These are phyloP conservation scores for Onychostoma macrolepis DNA, from an alignment of 2,113 vertebrate species.

Conservation along the genomic window DNA sequence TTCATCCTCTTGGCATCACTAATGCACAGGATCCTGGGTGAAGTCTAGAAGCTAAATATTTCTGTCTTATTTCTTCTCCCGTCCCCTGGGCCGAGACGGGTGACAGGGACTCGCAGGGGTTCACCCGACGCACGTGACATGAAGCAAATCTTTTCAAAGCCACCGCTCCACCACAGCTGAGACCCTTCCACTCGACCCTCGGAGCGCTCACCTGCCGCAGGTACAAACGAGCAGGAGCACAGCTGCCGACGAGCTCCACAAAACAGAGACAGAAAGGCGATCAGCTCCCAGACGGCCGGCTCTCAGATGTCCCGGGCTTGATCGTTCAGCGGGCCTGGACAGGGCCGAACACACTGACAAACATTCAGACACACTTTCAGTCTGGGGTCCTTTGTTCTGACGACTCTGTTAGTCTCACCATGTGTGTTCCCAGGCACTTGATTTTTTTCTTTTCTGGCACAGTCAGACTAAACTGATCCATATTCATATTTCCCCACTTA, in stretches of 20 bases:
- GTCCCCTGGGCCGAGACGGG: slow-evolving; percentile 7
- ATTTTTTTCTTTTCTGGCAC: too few species aligned
- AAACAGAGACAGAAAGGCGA: too few species aligned
- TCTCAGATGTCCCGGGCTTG: background rate
- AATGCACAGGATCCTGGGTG: background rate
- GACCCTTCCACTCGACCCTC: background rate
- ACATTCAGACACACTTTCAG: too few species aligned
- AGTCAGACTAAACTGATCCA: too few species aligned
- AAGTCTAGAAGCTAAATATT: slow-evolving; percentile 29
- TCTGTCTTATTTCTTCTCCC: slow-evolving; percentile 37
- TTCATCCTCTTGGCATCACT: background rate
- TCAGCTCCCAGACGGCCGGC: background rate
- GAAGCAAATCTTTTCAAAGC: slow-evolving; percentile 4
- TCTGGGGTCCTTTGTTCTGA: background rate
- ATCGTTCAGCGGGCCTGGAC: background rate
- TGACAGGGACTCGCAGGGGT: background rate
- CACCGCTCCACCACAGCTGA: too few species aligned
- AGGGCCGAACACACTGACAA: background rate
- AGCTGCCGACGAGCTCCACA: background rate
- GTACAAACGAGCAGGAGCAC: background rate
- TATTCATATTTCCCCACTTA: too few species aligned
- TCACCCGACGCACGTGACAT: too few species aligned
- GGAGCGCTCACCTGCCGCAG: slow-evolving; percentile 15
- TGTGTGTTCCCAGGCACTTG: too few species aligned
- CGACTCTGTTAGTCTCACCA: background rate